Conservation (phyloP, 2,797 vertebrate genomes). For the Rousettus madagascariensis region DNA sequence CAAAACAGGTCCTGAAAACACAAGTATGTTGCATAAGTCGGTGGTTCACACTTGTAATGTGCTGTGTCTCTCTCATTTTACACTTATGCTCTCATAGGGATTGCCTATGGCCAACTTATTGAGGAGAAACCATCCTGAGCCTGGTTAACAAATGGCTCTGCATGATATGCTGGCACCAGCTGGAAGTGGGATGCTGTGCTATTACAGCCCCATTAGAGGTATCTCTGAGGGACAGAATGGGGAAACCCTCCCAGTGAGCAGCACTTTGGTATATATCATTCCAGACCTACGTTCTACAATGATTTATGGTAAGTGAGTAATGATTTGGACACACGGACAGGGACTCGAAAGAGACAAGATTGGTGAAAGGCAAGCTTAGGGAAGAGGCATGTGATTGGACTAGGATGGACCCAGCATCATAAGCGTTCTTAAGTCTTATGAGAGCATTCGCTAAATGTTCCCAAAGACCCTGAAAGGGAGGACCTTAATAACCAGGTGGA, state of each 20-base stretch:
- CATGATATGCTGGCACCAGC: not conserved
- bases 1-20: not conserved
- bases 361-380: not conserved
- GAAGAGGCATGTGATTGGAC: not conserved
- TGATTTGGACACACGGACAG: not conserved
- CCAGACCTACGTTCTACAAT: not conserved
- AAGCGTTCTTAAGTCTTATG: not conserved
- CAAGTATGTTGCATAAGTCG: not conserved
- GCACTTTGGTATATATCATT: not conserved
- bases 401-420: not conserved
- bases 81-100: not conserved
- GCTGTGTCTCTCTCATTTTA: not conserved
- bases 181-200: not conserved
- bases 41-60: not conserved
- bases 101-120: not conserved
- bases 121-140: not conserved
- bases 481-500: not conserved
- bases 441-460: not conserved
- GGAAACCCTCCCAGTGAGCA: not conserved
- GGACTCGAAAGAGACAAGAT: not conserved
- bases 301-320: not conserved
- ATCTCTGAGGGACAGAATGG: not conserved
- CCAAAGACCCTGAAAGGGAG: not conserved
- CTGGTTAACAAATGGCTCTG: not conserved
- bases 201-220: not conserved